Evolutionary conservation across 2,113 vertebrate species (phyloP).

Genomic region (Boulengeromyrus knoepffleri): DNA sequence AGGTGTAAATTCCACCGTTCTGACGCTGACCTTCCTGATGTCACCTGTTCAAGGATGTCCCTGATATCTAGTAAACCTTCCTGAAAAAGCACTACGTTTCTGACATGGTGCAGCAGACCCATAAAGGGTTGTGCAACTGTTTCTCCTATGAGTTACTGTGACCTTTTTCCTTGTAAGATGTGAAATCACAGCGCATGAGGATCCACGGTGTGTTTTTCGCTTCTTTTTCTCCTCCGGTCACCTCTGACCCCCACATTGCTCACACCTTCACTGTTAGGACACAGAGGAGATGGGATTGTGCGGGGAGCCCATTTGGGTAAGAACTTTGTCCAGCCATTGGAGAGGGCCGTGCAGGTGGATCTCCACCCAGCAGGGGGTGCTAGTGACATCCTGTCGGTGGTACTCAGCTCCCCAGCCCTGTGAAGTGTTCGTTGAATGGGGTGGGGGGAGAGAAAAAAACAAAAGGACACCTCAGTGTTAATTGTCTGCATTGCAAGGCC

Average conservation of each 20-base stretch:
- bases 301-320: conserved; percentile 97
- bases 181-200: not conserved
- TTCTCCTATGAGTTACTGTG: not conserved
- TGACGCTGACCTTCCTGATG: not conserved
- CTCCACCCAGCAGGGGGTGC: conserved; percentile 98
- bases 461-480: not conserved
- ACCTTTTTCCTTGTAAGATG: not conserved
- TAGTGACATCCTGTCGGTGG: conserved; percentile 94
- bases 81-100: not conserved
- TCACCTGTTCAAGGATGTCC: not conserved
- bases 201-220: not conserved
- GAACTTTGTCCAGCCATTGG: conserved; percentile 97
- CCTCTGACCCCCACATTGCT: not conserved
- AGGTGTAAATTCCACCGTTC: conserved; percentile 35
- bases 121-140: not conserved
- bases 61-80: not conserved
- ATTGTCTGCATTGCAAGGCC: not conserved
- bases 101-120: not conserved
- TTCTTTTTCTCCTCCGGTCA: not conserved
- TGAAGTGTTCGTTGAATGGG: conserved; percentile 35
- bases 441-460: not conserved
- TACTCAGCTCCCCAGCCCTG: conserved; percentile 98
- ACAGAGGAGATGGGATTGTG: conserved; percentile 96
- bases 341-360: conserved; percentile 92
- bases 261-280: conserved; percentile 65